Percentiles rank a stretch among this genome's conserved stretches.
Conservation (phyloP, 2,113 vertebrate genomes). For the Rhinolophus sinicus region DNA sequence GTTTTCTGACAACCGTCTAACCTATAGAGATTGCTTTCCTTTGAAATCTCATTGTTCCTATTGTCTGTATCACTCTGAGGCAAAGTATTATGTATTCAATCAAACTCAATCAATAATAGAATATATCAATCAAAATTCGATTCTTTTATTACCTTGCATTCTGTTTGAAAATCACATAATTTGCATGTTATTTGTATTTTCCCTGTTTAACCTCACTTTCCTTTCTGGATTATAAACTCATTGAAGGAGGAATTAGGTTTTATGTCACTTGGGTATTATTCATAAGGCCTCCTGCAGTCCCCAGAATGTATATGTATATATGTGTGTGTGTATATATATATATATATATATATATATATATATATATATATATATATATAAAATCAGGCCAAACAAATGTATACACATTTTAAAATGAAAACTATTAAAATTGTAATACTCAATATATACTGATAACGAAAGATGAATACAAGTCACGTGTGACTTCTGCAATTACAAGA, state of each 20-base stretch:
- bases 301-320: neutral
- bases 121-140: neutral
- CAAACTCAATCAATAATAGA: neutral
- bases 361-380: too few species aligned
- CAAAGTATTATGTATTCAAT: neutral
- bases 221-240: neutral
- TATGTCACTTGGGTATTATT: neutral
- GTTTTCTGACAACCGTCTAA: neutral
- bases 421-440: too few species aligned
- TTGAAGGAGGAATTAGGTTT: neutral
- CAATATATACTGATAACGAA: too few species aligned
- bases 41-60: neutral
- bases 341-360: too few species aligned
- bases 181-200: neutral
- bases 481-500: too few species aligned
- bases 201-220: neutral
- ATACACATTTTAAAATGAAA: too few species aligned
- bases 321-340: too few species aligned
- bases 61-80: neutral
- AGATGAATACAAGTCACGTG: too few species aligned
- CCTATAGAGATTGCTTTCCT: neutral
- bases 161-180: constrained; percentile 2
- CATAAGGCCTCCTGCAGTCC: neutral
- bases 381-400: too few species aligned
- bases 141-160: neutral